A percentile compares a stretch with the other conserved stretches of the same genome.
phyloP scores from a whole-genome alignment of 35 echinoderm and acorn worm species.

The Strongylocentrotus purpuratus region DNA sequence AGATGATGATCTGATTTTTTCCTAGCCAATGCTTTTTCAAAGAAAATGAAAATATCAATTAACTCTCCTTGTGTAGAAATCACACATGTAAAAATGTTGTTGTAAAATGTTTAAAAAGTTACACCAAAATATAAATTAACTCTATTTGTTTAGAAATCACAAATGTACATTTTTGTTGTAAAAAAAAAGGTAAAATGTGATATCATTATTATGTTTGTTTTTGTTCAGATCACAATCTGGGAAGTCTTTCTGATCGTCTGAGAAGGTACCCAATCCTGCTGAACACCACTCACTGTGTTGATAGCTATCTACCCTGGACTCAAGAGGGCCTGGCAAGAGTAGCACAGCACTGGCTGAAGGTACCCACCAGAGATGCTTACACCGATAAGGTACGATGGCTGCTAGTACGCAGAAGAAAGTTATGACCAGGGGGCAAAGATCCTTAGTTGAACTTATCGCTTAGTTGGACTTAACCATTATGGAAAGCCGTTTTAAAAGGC shows the following conservation, averaged over 20 bases:
- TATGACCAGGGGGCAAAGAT: too few relatives aligned
- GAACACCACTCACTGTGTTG: slow-evolving; percentile 63
- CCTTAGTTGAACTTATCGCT: too few relatives aligned
- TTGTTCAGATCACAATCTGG: slow-evolving; percentile 57
- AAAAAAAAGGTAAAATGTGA: too few relatives aligned
- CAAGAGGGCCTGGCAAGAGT: slow-evolving; percentile 77
- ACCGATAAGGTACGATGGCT: slow-evolving; percentile 69
- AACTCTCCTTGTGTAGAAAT: too few relatives aligned
- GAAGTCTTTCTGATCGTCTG: slow-evolving; percentile 49
- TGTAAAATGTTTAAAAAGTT: too few relatives aligned
- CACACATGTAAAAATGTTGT: too few relatives aligned
- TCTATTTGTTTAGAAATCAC: not conserved
- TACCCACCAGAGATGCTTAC: slow-evolving; percentile 75
- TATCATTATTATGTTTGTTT: not conserved
- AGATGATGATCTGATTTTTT: too few relatives aligned
- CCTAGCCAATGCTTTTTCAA: too few relatives aligned
- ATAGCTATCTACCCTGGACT: slow-evolving; percentile 89
- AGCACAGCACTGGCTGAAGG: slow-evolving; percentile 85
- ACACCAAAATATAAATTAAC: not conserved
- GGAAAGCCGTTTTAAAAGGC: too few relatives aligned
- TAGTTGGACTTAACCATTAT: too few relatives aligned
- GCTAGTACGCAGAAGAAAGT: not conserved
- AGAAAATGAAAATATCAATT: too few relatives aligned
- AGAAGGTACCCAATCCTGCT: slow-evolving; percentile 71
- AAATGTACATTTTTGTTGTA: too few relatives aligned